These are phyloP conservation scores for Platyscapa corneri DNA, from an alignment of 1,140 invertebrate genomes.

Conservation along the genomic window DNA sequence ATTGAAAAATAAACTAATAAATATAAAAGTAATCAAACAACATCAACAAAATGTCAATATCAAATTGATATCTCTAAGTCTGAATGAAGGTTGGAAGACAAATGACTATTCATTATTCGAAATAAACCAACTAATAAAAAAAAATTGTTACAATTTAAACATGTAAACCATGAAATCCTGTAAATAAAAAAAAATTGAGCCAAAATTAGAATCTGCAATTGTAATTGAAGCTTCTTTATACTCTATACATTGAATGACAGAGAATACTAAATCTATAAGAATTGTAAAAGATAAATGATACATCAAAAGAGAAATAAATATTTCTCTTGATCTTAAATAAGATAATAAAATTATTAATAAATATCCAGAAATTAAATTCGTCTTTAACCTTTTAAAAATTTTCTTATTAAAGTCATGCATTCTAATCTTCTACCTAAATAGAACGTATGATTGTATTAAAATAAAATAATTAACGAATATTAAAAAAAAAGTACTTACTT, in stretches of 20 bases:
- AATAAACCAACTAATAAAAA: slow-evolving; percentile 75
- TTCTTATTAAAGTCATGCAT: too few species aligned
- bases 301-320: too few species aligned
- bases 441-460: too few species aligned
- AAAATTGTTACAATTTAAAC: slow-evolving; percentile 78
- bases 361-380: too few species aligned
- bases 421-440: too few species aligned
- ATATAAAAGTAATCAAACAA: slow-evolving; percentile 83
- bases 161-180: slow-evolving; percentile 84
- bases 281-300: too few species aligned
- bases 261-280: not conserved
- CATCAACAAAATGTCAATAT: slow-evolving; percentile 86
- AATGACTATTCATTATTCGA: slow-evolving; percentile 74
- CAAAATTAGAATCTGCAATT: slow-evolving; percentile 78
- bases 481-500: too few species aligned
- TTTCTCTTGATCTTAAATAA: too few species aligned
- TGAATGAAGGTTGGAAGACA: slow-evolving; percentile 79
- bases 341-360: too few species aligned
- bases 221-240: slow-evolving; percentile 74
- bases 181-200: slow-evolving; percentile 79
- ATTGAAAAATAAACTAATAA: slow-evolving; percentile 56
- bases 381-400: too few species aligned
- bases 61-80: slow-evolving; percentile 82
- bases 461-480: too few species aligned
- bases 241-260: slow-evolving; percentile 59